Conservation (phyloP, 2,888 invertebrate genomes). For the Amphipoea lucens region DNA sequence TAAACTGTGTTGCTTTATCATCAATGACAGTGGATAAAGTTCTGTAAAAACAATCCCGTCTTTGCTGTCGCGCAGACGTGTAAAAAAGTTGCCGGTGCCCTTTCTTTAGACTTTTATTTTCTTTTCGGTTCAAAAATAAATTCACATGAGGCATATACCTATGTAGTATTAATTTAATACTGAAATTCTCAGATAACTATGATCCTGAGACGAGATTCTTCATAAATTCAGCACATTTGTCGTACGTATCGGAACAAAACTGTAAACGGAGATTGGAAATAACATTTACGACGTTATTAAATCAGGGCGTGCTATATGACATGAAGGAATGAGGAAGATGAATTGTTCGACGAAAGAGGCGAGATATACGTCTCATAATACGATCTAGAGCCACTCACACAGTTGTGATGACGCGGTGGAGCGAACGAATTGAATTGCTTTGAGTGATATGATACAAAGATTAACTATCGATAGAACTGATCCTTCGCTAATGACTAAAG, state of each 20-base stretch:
- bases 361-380: slow-evolving; percentile 31
- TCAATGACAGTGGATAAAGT: not conserved
- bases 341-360: slow-evolving; percentile 41
- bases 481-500: slow-evolving; percentile 7
- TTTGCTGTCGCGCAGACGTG: not conserved
- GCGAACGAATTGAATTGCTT: slow-evolving; percentile 42
- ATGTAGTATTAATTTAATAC: slow-evolving; percentile 3
- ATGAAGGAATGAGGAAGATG: slow-evolving; percentile 52
- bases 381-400: slow-evolving; percentile 24
- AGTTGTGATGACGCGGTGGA: slow-evolving; percentile 16
- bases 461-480: slow-evolving; percentile 23
- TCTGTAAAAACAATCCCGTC: not conserved
- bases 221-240: slow-evolving; percentile 25
- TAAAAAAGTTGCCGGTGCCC: not conserved
- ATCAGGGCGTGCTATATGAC: slow-evolving; percentile 46
- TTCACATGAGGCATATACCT: not conserved
- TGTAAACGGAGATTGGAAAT: slow-evolving; percentile 54
- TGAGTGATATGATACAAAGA: slow-evolving; percentile 43
- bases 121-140: not conserved
- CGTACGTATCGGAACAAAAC: slow-evolving; percentile 16
- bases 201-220: slow-evolving; percentile 14
- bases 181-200: not conserved
- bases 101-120: not conserved
- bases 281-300: slow-evolving; percentile 56
- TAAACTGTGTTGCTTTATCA: not conserved